Evolutionary conservation across 2,113 vertebrate species (phyloP).

Genomic region (Cyanoliseus patagonus): DNA sequence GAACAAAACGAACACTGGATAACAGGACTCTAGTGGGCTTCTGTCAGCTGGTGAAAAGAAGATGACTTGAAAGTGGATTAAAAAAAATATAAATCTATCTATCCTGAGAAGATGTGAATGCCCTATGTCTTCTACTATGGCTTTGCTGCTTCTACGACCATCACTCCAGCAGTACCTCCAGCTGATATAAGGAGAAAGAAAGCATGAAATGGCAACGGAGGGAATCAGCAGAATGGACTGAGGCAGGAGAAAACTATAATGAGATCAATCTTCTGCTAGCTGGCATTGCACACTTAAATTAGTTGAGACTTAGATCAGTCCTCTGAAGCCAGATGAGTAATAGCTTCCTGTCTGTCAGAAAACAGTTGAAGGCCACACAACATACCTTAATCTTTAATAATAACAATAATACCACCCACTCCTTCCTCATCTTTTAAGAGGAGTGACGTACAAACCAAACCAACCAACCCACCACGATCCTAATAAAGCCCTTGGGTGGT

Average conservation of each 20-base stretch:
- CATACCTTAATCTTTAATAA: not conserved
- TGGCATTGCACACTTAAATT: not conserved
- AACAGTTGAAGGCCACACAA: not conserved
- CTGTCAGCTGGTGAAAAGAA: not conserved
- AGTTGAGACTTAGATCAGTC: not conserved
- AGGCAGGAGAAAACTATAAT: not conserved
- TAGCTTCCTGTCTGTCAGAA: not conserved
- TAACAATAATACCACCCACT: not conserved
- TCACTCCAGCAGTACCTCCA: not conserved
- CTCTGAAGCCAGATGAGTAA: not conserved
- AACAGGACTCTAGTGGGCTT: not conserved
- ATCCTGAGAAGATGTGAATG: not conserved
- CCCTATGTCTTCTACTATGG: not conserved
- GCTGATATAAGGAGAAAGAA: not conserved
- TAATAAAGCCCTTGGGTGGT: not conserved
- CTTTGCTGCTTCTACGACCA: not conserved
- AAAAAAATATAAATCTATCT: not conserved
- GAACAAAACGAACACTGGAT: rapidly evolving
- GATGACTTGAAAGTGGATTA: not conserved
- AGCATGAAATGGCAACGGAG: not conserved
- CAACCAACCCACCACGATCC: not conserved
- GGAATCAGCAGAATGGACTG: not conserved
- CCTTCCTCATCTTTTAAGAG: not conserved
- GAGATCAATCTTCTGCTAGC: not conserved
- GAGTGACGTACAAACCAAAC: not conserved